Percentiles rank a stretch among this genome's conserved stretches.
Evolutionary conservation across 1,140 invertebrate genomes (phyloP).

Genomic region (Araneus ventricosus): DNA sequence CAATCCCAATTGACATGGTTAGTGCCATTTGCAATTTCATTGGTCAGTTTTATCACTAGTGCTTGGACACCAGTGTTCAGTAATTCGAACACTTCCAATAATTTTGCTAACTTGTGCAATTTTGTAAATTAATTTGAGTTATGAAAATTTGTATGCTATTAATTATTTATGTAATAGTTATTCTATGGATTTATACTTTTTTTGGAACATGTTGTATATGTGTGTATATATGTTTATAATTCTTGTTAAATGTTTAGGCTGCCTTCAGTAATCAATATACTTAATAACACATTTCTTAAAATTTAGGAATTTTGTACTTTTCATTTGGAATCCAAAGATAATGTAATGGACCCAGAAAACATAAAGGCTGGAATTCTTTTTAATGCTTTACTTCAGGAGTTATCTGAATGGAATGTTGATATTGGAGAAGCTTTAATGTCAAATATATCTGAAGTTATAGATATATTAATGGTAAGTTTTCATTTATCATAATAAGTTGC

Average conservation of each 20-base stretch:
- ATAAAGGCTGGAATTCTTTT: constrained; percentile 14
- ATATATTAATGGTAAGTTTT: constrained; percentile 44
- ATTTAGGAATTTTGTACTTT: constrained; percentile 65
- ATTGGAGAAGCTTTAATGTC: constrained; percentile 67
- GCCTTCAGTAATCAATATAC: not conserved
- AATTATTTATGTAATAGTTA: no score
- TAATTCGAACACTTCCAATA: no score
- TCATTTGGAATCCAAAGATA: constrained; percentile 43
- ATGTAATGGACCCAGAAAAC: not conserved
- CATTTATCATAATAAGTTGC: no score
- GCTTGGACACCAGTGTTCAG: no score
- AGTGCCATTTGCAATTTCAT: no score
- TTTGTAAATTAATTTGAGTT: no score
- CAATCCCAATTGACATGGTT: no score
- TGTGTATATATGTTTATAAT: not conserved
- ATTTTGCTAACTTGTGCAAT: no score
- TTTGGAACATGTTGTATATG: no score
- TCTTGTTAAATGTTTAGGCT: not conserved
- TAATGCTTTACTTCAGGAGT: constrained; percentile 39
- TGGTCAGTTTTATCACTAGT: no score
- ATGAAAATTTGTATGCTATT: no score
- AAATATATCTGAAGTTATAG: constrained; percentile 67
- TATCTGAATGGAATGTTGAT: constrained; percentile 61
- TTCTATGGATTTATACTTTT: no score
- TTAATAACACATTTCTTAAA: not conserved